Conservation (phyloP, 2,113 vertebrate genomes). For the Ciconia maguari region DNA sequence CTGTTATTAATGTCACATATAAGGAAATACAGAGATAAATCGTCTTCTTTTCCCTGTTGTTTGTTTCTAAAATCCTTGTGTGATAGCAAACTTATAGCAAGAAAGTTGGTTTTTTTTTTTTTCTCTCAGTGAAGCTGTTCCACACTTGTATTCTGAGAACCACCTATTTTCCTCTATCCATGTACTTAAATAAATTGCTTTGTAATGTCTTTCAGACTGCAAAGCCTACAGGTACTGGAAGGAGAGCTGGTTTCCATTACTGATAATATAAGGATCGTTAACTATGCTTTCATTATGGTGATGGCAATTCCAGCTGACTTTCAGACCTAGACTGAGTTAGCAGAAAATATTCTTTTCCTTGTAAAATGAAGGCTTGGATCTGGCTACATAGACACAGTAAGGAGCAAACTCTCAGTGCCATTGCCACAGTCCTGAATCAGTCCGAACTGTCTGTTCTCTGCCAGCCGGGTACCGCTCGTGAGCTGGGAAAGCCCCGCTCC, state of each 20-base stretch:
- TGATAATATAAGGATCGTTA: background rate
- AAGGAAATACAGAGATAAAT: background rate
- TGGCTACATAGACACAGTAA: background rate
- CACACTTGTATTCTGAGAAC: background rate
- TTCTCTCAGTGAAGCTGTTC: background rate
- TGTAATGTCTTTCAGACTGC: background rate
- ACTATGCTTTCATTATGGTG: background rate
- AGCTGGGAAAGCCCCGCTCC: background rate
- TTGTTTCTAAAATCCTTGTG: background rate
- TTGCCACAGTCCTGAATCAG: background rate
- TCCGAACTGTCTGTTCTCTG: background rate
- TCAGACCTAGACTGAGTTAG: background rate
- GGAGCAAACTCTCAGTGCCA: background rate
- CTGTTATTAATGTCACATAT: background rate
- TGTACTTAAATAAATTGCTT: background rate
- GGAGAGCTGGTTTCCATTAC: background rate
- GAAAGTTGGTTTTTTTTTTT: background rate
- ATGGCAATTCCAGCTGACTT: background rate
- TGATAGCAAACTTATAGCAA: background rate
- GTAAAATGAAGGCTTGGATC: background rate
- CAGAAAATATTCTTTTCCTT: background rate
- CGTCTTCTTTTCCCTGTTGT: background rate
- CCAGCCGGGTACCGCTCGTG: fast-evolving
- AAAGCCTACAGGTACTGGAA: background rate
- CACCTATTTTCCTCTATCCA: background rate